Percentiles rank a stretch among this genome's conserved stretches.
Conservation (phyloP, 2,888 invertebrate genomes). For the Leptinotarsa rubiginosa region DNA sequence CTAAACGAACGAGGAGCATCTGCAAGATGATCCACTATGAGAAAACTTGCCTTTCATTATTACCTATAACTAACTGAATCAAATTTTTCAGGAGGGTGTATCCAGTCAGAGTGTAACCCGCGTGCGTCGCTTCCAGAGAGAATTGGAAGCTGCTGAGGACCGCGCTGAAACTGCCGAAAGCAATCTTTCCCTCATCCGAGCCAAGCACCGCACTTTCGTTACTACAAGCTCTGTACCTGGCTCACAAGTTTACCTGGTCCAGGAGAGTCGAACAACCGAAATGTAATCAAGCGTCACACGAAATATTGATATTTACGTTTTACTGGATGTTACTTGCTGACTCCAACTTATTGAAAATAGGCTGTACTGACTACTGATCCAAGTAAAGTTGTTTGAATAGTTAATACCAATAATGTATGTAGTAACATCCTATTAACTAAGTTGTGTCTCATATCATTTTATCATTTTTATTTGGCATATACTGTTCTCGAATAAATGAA, state of each 20-base stretch:
- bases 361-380: background rate
- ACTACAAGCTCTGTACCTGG: constrained; percentile 94
- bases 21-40: too few species aligned
- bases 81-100: constrained; percentile 80
- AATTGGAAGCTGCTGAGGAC: constrained; percentile 97
- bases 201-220: constrained; percentile 98
- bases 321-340: background rate
- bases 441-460: constrained; percentile 9
- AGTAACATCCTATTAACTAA: constrained; percentile 9
- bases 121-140: constrained; percentile 98
- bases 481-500: constrained; percentile 7
- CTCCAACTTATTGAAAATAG: background rate
- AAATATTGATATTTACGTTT: background rate
- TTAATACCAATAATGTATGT: constrained; percentile 1
- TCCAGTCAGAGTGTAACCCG: constrained; percentile 93
- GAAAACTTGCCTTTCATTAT: background rate
- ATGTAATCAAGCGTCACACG: constrained; percentile 51
- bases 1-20: too few species aligned
- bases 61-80: background rate
- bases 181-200: constrained; percentile 93
- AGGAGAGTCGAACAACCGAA: constrained; percentile 76
- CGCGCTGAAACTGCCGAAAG: constrained; percentile 95
- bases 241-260: constrained; percentile 90
- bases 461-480: constrained; percentile 20
- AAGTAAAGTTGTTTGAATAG: background rate